These are phyloP conservation scores for Hypolimnas misippus DNA, from an alignment of 2,888 invertebrate genomes.

Conservation along the genomic window DNA sequence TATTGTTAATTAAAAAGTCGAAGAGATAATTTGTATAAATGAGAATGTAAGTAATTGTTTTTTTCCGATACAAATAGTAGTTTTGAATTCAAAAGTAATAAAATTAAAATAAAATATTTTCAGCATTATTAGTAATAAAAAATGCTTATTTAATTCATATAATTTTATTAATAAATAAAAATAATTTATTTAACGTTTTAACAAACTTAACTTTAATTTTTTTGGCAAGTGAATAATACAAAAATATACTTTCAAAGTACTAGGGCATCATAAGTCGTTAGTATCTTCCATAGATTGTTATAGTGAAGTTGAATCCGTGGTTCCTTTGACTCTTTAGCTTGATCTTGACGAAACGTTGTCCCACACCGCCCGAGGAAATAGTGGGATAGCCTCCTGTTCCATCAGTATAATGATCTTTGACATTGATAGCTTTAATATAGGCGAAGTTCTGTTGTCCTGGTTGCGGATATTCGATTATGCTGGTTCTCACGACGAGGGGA, in stretches of 20 bases:
- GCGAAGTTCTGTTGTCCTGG: conserved; percentile 67
- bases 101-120: too few species aligned
- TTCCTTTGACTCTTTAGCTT: conserved; percentile 73
- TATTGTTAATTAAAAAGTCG: too few species aligned
- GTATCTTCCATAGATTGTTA: conserved; percentile 74
- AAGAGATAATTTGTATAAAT: too few species aligned
- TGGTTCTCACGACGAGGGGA: conserved; percentile 64
- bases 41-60: too few species aligned
- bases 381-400: conserved; percentile 70
- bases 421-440: conserved; percentile 62
- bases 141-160: neutral
- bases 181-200: conserved; percentile 15
- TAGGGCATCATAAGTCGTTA: conserved; percentile 48
- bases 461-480: conserved; percentile 66
- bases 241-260: conserved; percentile 39
- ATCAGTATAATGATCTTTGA: conserved; percentile 67
- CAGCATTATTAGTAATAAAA: too few species aligned
- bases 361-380: conserved; percentile 70
- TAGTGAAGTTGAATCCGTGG: conserved; percentile 71
- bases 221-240: conserved; percentile 29
- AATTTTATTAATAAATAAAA: neutral
- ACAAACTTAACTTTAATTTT: conserved; percentile 18
- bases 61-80: too few species aligned
- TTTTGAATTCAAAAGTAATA: too few species aligned
- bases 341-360: conserved; percentile 70